Percentiles rank a stretch among this genome's conserved stretches.
Evolutionary conservation across 2,888 invertebrate genomes (phyloP).

Genomic region (Prionchulus punctatus): DNA sequence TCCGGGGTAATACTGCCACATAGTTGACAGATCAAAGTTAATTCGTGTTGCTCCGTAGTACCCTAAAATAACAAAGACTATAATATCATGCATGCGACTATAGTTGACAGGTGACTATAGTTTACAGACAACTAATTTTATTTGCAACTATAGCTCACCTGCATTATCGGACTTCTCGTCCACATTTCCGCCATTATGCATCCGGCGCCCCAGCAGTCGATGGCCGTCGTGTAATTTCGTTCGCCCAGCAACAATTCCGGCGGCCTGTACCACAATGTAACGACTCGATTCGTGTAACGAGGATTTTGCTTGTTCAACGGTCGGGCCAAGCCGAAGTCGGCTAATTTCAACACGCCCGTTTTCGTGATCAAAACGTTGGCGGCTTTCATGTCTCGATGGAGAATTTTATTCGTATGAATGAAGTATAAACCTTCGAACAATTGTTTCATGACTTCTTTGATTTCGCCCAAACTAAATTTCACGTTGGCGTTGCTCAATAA

Average conservation of each 20-base stretch:
- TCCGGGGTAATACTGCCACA: slow-evolving; percentile 88
- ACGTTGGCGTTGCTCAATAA: slow-evolving; percentile 82
- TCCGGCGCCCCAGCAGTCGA: slow-evolving; percentile 79
- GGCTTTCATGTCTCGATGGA: slow-evolving; percentile 95
- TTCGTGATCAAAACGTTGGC: slow-evolving; percentile 94
- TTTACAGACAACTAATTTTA: no score
- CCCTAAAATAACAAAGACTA: slow-evolving; percentile 43
- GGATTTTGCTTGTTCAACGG: slow-evolving; percentile 53
- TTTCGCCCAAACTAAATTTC: slow-evolving; percentile 86
- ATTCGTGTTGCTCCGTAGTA: slow-evolving; percentile 84
- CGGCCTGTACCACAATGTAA: slow-evolving; percentile 79
- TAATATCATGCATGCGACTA: neutral
- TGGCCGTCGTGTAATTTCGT: slow-evolving; percentile 85
- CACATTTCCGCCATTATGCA: slow-evolving; percentile 99
- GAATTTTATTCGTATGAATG: slow-evolving; percentile 73
- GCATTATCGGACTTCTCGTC: slow-evolving; percentile 55
- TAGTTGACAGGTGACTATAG: no score
- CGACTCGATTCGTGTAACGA: slow-evolving; percentile 83
- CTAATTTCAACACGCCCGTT: slow-evolving; percentile 77
- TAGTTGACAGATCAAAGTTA: slow-evolving; percentile 79
- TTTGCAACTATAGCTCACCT: slow-evolving; percentile 18
- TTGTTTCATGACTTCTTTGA: slow-evolving; percentile 70
- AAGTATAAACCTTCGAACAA: slow-evolving; percentile 75
- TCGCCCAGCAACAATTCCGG: slow-evolving; percentile 53
- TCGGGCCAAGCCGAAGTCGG: slow-evolving; percentile 90